Evolutionary conservation across 2,888 invertebrate genomes (phyloP).

Genomic region (Ennomos quercinarius): DNA sequence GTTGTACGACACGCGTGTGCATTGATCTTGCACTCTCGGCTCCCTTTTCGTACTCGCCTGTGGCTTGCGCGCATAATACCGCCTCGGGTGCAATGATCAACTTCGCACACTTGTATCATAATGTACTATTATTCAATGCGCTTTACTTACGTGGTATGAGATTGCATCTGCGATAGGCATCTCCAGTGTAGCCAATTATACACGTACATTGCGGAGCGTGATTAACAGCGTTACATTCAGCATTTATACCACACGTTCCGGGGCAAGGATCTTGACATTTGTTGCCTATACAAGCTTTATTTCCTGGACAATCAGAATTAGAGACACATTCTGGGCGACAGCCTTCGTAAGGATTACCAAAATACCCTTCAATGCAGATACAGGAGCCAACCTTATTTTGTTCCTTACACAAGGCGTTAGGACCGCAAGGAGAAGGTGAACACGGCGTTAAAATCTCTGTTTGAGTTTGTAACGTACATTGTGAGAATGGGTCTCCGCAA

Average conservation of each 20-base stretch:
- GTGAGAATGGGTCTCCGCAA: conserved; percentile 87
- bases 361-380: conserved; percentile 88
- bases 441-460: conserved; percentile 87
- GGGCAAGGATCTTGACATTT: conserved; percentile 92
- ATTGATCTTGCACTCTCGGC: no score
- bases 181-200: conserved; percentile 86
- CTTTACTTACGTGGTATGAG: conserved; percentile 65
- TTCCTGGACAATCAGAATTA: conserved; percentile 89
- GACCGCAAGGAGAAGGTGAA: conserved; percentile 89
- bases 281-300: conserved; percentile 89
- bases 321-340: conserved; percentile 91
- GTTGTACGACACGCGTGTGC: no score
- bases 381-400: conserved; percentile 90
- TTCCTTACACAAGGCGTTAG: conserved; percentile 89
- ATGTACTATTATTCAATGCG: background rate
- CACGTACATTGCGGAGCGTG: conserved; percentile 90
- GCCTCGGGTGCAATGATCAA: no score
- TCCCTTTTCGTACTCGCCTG: no score
- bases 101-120: no score
- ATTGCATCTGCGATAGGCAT: conserved; percentile 84
- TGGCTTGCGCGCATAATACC: no score
- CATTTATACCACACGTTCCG: conserved; percentile 90
- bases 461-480: conserved; percentile 78
- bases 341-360: conserved; percentile 91
- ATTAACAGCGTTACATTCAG: conserved; percentile 89